Conservation (phyloP, 2,888 invertebrate genomes). For the Notocelia uddmanniana region DNA sequence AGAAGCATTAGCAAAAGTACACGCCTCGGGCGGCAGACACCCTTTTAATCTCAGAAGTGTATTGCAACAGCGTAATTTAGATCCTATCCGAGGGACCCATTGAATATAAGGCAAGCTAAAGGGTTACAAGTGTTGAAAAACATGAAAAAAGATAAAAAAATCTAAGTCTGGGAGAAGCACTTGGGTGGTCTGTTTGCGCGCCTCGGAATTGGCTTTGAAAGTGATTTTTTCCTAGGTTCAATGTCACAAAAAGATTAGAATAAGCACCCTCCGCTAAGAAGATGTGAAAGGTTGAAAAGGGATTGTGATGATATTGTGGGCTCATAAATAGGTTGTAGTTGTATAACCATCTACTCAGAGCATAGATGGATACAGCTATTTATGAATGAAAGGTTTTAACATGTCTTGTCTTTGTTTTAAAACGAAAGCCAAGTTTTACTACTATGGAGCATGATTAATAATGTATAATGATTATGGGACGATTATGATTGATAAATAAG, state of each 20-base stretch:
- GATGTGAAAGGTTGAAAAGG: conserved; percentile 16
- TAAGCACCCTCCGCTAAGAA: conserved; percentile 21
- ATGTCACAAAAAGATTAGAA: conserved; percentile 27
- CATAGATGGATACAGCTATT: too few species aligned
- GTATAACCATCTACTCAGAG: not conserved
- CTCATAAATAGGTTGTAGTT: conserved; percentile 16
- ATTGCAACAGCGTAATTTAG: conserved; percentile 80
- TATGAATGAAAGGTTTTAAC: not conserved
- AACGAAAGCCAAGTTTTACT: not conserved
- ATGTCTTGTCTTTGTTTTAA: not conserved
- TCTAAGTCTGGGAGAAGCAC: conserved; percentile 61
- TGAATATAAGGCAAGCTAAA: conserved; percentile 69
- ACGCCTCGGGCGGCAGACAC: conserved; percentile 77
- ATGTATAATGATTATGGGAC: too few species aligned
- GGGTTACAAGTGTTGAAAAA: conserved; percentile 72
- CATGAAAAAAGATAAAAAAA: conserved; percentile 64
- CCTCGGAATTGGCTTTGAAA: conserved; percentile 48
- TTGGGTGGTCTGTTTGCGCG: conserved; percentile 36
- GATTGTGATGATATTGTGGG: conserved; percentile 17
- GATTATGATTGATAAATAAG: too few species aligned
- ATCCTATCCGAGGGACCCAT: conserved; percentile 76
- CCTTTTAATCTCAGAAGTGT: conserved; percentile 81
- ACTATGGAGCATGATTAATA: too few species aligned
- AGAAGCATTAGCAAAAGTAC: conserved; percentile 52
- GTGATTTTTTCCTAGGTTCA: conserved; percentile 49